Base-by-base conservation (phyloP, 2,888 invertebrate species). In the Drosophila diplacantha region DNA sequence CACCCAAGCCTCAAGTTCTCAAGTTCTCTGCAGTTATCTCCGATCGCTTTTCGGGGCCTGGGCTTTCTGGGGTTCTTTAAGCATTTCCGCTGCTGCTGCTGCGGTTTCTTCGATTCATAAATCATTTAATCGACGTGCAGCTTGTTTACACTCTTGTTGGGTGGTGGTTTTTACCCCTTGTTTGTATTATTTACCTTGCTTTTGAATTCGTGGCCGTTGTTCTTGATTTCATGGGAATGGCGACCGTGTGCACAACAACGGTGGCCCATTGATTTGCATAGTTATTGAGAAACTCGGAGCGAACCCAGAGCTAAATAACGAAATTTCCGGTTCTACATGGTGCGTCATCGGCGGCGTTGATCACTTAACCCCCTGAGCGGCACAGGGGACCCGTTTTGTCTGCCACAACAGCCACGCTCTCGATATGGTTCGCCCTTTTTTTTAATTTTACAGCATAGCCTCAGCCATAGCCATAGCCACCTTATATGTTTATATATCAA, bases 331-430 rank as follows among this genome's bases (percentile, higher is more conserved):
- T 65, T 67, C 59, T 62, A 64, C 64, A 52, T 32, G 34, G 62
- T 75, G 81, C 73, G 79, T 75, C 75, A 80, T 73, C 51, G 32
- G 34, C 20, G 26, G 26, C 26, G 26, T 18, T 20, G 60, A 47
- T 49, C 58, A 38, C 26, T 41, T 50, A 62, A 60, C 51, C 63
- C 60, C 60, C 51, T 31, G 29, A 46, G 60, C 7, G 31, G 34
- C 29, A 31, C 35, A 24, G 39, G 51, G 44, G 58, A 61, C 63
- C 63, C 61, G 63, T 63, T 61, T 43, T 61, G 61, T 62, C 41
- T 62, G 41, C 63, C 43, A 62, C 22, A 35, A 50, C 41, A 41
- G 51, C 26, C 18, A 39, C 54, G 37, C 41, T 46, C 67, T 59
- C 57, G 37, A 50, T 61, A 51, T 62, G 71, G 60, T 61, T 57